Conservation (phyloP, 2,888 invertebrate species). For the Leptogaster cylindrica region DNA sequence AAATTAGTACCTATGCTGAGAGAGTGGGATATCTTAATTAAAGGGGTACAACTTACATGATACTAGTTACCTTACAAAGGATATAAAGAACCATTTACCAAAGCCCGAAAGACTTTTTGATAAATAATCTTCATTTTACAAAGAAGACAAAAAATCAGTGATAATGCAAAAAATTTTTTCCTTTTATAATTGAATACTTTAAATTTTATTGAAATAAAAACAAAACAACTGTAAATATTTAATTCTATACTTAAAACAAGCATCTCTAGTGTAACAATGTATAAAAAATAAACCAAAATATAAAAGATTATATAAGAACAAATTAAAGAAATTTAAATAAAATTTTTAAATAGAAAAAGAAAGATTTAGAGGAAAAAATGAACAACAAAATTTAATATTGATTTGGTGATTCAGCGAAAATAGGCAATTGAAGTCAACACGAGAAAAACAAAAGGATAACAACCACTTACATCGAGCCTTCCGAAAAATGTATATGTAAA, state of each 20-base stretch:
- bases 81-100: slow-evolving; percentile 25
- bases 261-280: neutral
- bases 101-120: slow-evolving; percentile 25
- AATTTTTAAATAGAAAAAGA: slow-evolving; percentile 27
- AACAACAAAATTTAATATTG: neutral
- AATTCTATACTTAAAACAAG: slow-evolving; percentile 30
- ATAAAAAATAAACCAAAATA: neutral
- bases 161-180: slow-evolving; percentile 10
- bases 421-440: neutral
- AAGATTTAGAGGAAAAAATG: no score
- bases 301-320: slow-evolving; percentile 13
- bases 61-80: neutral
- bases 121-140: slow-evolving; percentile 24
- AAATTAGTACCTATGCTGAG: no score
- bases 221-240: slow-evolving; percentile 27
- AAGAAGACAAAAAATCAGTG: slow-evolving; percentile 30
- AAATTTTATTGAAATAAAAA: neutral
- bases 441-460: neutral
- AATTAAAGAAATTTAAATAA: neutral
- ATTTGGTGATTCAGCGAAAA: neutral
- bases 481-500: slow-evolving; percentile 29
- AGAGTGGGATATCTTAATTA: no score
- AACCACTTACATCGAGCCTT: slow-evolving; percentile 33
- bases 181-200: slow-evolving; percentile 26
- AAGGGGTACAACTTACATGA: neutral